Evolutionary conservation across 2,797 vertebrate species (phyloP).

Genomic region (Anomalospiza imberbis): DNA sequence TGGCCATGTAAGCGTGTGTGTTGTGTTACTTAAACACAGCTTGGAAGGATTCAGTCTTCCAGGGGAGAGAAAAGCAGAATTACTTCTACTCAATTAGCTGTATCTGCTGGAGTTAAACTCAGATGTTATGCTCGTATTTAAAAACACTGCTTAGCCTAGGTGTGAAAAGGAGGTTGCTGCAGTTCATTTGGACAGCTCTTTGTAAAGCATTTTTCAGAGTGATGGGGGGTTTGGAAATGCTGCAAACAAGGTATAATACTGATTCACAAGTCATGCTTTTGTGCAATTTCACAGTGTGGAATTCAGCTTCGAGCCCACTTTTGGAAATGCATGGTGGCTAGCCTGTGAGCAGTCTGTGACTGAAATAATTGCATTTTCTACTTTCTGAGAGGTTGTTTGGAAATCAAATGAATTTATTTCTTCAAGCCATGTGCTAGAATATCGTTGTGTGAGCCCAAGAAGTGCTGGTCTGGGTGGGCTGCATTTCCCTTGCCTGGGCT

Average conservation of each 20-base stretch:
- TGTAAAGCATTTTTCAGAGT: neutral
- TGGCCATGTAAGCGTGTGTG: neutral
- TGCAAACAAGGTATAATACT: neutral
- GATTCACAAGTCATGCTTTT: neutral
- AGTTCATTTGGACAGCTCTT: neutral
- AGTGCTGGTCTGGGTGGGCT: neutral
- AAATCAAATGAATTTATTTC: neutral
- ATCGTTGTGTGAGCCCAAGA: neutral
- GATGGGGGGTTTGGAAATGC: neutral
- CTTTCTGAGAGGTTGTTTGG: neutral
- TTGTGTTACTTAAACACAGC: neutral
- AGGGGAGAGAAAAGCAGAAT: neutral
- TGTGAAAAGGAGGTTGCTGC: neutral
- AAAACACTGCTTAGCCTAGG: neutral
- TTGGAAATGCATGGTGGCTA: neutral
- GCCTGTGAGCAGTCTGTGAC: neutral
- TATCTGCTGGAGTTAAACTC: neutral
- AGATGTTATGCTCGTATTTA: fast-evolving
- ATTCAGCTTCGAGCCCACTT: neutral
- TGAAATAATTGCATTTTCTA: neutral
- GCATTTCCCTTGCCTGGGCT: neutral
- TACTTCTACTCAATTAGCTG: neutral
- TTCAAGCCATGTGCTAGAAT: neutral
- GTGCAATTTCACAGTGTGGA: neutral
- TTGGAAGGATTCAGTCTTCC: neutral